Evolutionary conservation across 1,140 invertebrate genomes (phyloP).

Genomic region (Hypothenemus hampei): DNA sequence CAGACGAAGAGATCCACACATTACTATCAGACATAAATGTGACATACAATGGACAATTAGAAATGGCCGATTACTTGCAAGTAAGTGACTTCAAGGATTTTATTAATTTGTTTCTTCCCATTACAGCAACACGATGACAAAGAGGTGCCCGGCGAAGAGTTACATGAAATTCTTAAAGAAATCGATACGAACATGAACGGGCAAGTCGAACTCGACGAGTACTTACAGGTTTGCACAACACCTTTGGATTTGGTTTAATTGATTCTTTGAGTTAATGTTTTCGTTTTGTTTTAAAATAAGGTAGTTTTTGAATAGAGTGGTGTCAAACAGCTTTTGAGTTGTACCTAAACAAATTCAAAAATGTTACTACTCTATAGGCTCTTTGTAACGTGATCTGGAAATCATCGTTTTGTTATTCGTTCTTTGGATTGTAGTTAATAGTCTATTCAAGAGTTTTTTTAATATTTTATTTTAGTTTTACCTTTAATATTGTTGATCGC

Average conservation of each 20-base stretch:
- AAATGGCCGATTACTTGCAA: slow-evolving; percentile 69
- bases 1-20: slow-evolving; percentile 58
- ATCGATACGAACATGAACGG: slow-evolving; percentile 99
- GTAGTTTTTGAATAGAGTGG: too few relatives aligned
- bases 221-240: slow-evolving; percentile 78
- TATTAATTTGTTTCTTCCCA: slow-evolving; percentile 31
- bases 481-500: too few relatives aligned
- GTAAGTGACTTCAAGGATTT: slow-evolving; percentile 48
- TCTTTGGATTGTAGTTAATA: too few relatives aligned
- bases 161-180: slow-evolving; percentile 96
- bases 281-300: not conserved
- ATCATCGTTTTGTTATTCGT: too few relatives aligned
- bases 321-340: too few relatives aligned
- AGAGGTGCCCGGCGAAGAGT: slow-evolving; percentile 86
- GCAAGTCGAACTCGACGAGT: slow-evolving; percentile 97
- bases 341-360: too few relatives aligned
- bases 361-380: too few relatives aligned
- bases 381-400: too few relatives aligned
- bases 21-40: slow-evolving; percentile 63
- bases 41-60: slow-evolving; percentile 64
- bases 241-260: slow-evolving; percentile 7
- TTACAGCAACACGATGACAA: slow-evolving; percentile 82
- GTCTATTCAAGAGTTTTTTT: too few relatives aligned
- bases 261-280: not conserved
- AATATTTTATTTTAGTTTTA: too few relatives aligned